Percentiles rank a stretch among this genome's conserved stretches.
Conservation (phyloP, 2,888 invertebrate genomes). For the Resseliella maxima region DNA sequence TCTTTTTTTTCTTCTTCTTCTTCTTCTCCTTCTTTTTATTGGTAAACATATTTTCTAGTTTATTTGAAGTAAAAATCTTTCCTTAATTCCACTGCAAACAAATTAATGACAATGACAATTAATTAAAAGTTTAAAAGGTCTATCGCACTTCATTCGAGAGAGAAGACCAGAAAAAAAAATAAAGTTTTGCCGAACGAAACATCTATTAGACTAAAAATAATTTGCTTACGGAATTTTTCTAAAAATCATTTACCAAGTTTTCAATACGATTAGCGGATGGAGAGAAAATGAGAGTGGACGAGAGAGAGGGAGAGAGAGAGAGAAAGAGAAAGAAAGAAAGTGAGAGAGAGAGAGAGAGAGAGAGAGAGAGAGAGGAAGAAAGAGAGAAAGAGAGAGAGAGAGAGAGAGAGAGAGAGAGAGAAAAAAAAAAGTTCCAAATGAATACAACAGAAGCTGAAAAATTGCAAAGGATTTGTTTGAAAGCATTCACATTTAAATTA, state of each 20-base stretch:
- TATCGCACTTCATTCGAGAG: background rate
- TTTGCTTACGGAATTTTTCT: background rate
- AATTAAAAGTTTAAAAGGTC: background rate
- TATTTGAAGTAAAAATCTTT: too few relatives aligned
- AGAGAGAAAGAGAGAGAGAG: background rate
- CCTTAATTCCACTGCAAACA: background rate
- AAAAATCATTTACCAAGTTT: background rate
- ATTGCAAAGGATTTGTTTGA: background rate
- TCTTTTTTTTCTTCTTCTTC: background rate
- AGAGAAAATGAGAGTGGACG: background rate
- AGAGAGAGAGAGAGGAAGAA: background rate
- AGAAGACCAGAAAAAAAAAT: background rate
- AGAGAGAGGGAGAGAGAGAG: background rate
- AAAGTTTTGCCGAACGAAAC: background rate
- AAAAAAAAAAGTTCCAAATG: background rate
- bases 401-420: too few relatives aligned
- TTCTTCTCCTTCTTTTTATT: too few relatives aligned
- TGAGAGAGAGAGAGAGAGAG: background rate
- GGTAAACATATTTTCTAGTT: too few relatives aligned
- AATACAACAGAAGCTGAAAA: background rate
- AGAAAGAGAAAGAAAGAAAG: background rate
- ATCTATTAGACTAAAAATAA: background rate
- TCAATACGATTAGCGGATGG: background rate
- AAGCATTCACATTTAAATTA: background rate
- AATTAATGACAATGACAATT: slow-evolving; percentile 29